Conservation (phyloP, 2,797 vertebrate genomes). For the Hafferia zeledoni region DNA sequence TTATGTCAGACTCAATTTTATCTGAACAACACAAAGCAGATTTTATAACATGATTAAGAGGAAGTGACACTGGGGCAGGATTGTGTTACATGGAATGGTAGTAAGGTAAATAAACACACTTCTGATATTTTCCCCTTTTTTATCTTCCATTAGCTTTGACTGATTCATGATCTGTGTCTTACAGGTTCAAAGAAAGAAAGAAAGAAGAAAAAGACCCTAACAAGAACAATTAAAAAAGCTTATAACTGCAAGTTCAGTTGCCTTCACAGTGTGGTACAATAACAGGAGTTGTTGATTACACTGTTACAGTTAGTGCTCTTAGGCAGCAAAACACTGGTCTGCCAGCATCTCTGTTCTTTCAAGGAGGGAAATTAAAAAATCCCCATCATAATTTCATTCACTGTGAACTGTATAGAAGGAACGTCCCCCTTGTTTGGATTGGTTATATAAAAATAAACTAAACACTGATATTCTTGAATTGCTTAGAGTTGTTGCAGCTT, state of each 20-base stretch:
- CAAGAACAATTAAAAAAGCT: neutral
- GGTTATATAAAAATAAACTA: neutral
- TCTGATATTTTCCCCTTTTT: neutral
- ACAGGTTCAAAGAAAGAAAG: neutral
- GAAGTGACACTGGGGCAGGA: neutral
- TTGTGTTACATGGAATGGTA: neutral
- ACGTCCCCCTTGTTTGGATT: neutral
- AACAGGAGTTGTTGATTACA: neutral
- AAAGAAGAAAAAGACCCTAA: accelerated
- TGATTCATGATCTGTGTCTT: neutral
- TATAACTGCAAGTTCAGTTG: neutral
- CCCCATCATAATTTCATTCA: neutral
- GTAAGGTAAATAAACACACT: neutral
- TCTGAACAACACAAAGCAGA: neutral
- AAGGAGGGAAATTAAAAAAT: neutral
- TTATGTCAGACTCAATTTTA: neutral
- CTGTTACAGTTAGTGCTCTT: neutral
- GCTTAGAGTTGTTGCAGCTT: neutral
- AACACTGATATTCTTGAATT: neutral
- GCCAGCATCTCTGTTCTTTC: neutral
- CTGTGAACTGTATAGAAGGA: neutral
- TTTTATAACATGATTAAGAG: neutral
- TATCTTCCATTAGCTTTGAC: neutral
- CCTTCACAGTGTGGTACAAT: neutral
- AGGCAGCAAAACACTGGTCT: neutral